Evolutionary conservation across 2,888 invertebrate genomes (phyloP).

Genomic region (Fragum fragum): DNA sequence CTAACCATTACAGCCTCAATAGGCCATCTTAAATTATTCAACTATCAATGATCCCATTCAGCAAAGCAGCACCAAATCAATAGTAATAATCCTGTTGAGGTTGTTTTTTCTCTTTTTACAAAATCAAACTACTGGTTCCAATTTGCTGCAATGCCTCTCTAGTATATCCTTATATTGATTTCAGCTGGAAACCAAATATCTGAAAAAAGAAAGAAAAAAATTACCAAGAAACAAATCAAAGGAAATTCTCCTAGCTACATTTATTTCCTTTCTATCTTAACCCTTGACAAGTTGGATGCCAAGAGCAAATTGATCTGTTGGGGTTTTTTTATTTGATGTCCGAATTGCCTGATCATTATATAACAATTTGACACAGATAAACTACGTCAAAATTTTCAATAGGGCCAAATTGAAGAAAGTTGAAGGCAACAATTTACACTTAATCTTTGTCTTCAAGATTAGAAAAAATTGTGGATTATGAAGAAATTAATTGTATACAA

Average conservation of each 20-base stretch:
- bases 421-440: too few species aligned
- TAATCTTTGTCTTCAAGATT: too few species aligned
- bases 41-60: constrained; percentile 22
- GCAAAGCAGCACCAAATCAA: constrained; percentile 13
- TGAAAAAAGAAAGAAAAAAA: constrained; percentile 8
- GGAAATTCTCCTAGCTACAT: constrained; percentile 14
- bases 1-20: constrained; percentile 10
- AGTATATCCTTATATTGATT: constrained; percentile 17
- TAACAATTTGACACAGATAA: too few species aligned
- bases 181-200: constrained; percentile 22
- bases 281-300: too few species aligned
- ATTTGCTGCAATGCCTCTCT: neutral
- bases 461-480: too few species aligned
- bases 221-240: constrained; percentile 18
- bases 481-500: too few species aligned
- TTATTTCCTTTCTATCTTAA: neutral
- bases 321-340: too few species aligned
- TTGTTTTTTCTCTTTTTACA: constrained; percentile 22
- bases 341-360: too few species aligned
- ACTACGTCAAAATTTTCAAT: too few species aligned
- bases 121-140: constrained; percentile 21
- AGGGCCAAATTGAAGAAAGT: too few species aligned
- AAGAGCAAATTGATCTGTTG: too few species aligned
- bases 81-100: constrained; percentile 9
- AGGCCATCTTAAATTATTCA: constrained; percentile 18